These are phyloP conservation scores for Remorina albescens DNA, from an alignment of 2,797 vertebrate species.

Conservation along the genomic window DNA sequence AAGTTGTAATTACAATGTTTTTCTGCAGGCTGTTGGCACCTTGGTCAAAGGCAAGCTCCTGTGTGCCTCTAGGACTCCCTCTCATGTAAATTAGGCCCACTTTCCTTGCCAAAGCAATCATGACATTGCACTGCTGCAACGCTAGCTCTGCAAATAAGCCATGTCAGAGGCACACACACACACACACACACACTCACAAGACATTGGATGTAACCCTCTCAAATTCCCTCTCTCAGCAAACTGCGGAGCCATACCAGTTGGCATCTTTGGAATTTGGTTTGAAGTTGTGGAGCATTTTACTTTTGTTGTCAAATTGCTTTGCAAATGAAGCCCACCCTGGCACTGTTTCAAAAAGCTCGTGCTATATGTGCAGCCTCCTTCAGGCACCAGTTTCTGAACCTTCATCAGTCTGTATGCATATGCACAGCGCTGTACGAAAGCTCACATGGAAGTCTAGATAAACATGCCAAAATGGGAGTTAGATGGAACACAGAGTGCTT, in stretches of 20 bases:
- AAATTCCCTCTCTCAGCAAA: constrained; percentile 58
- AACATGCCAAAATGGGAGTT: constrained; percentile 76
- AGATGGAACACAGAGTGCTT: constrained; percentile 76
- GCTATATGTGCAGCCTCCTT: constrained; percentile 77
- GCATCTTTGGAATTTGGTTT: constrained; percentile 73
- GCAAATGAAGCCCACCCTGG: constrained; percentile 81
- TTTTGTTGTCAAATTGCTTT: constrained; percentile 82
- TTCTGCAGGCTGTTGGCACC: constrained; percentile 72
- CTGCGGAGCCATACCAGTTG: constrained; percentile 52
- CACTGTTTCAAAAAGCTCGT: constrained; percentile 76
- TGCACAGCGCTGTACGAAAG: constrained; percentile 69
- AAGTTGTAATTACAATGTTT: constrained; percentile 74
- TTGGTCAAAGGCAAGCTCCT: constrained; percentile 77
- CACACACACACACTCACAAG: constrained; percentile 34
- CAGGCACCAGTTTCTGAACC: constrained; percentile 77
- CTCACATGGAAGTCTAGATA: constrained; percentile 80
- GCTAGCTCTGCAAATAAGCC: constrained; percentile 71
- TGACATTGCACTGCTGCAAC: constrained; percentile 76
- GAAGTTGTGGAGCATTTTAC: constrained; percentile 76
- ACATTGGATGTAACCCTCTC: constrained; percentile 61
- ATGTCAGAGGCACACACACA: constrained; percentile 58
- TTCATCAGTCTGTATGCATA: constrained; percentile 78
- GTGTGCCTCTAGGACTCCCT: constrained; percentile 67
- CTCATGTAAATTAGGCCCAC: constrained; percentile 74
- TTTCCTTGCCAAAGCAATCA: constrained; percentile 79